A percentile compares a stretch with the other conserved stretches of the same genome.
Conservation (phyloP, 2,113 vertebrate species). For the Pipra filicauda region DNA sequence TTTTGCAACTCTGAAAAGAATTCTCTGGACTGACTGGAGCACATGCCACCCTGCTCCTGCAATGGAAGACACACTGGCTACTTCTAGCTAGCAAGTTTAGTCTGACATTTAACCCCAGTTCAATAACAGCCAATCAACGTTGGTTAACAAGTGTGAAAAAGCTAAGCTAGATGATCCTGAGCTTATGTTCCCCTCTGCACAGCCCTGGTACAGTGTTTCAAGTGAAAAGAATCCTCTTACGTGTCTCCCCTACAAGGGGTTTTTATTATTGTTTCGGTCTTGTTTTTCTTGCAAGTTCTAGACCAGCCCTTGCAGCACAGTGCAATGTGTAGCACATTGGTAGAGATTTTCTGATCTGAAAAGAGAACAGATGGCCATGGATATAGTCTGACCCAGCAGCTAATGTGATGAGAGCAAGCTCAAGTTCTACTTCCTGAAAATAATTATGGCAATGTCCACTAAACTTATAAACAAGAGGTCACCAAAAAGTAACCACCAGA, state of each 20-base stretch:
- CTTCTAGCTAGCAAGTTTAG: background rate
- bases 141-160: background rate
- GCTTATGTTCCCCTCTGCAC: accelerated
- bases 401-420: background rate
- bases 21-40: background rate
- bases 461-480: background rate
- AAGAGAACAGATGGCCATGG: background rate
- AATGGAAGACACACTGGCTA: background rate
- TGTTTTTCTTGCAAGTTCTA: background rate
- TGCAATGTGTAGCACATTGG: background rate
- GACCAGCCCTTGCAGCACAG: background rate
- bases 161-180: background rate
- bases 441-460: background rate
- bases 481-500: background rate
- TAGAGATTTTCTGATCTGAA: background rate
- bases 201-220: background rate
- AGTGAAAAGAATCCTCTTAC: background rate
- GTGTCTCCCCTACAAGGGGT: background rate
- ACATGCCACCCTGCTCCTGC: background rate
- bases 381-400: background rate
- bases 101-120: background rate
- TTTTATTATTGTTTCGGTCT: background rate
- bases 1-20: background rate
- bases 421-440: background rate
- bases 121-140: background rate